phyloP scores from a whole-genome alignment of 2,888 invertebrate species.

The Drosophila diplacantha region DNA sequence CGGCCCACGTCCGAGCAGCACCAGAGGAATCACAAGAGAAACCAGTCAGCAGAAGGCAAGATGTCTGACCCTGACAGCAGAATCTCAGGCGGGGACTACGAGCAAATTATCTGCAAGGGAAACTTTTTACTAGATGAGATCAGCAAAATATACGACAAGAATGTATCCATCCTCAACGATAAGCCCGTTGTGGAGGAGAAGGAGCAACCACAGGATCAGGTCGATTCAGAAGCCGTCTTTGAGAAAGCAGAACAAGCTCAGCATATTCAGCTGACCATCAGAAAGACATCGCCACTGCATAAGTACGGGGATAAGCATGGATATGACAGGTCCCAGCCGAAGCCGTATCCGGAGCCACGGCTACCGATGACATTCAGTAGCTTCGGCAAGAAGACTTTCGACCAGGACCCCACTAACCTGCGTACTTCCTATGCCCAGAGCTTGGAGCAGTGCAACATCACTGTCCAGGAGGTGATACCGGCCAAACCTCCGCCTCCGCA shows the following conservation, averaged over 20 bases:
- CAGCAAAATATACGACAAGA: slow-evolving; percentile 80
- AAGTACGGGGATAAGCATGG: slow-evolving; percentile 25
- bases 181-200: slow-evolving; percentile 52
- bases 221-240: not conserved
- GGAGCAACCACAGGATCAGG: not conserved
- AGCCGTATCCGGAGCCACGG: not conserved
- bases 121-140: slow-evolving; percentile 78
- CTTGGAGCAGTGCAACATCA: slow-evolving; percentile 76
- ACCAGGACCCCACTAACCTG: slow-evolving; percentile 77
- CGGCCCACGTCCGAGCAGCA: not conserved
- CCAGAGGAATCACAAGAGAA: slow-evolving; percentile 14
- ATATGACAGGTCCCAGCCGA: not conserved
- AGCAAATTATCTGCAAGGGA: slow-evolving; percentile 70
- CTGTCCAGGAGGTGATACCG: slow-evolving; percentile 55
- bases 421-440: slow-evolving; percentile 76
- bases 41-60: slow-evolving; percentile 1
- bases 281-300: slow-evolving; percentile 66
- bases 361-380: slow-evolving; percentile 41
- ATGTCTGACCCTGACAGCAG: slow-evolving; percentile 54
- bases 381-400: slow-evolving; percentile 75
- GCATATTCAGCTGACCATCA: slow-evolving; percentile 72
- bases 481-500: slow-evolving; percentile 20
- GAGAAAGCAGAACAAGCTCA: slow-evolving; percentile 53
- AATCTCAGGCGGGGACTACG: slow-evolving; percentile 58
- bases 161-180: slow-evolving; percentile 80